Evolutionary conservation across 2,888 invertebrate genomes (phyloP).

Genomic region (Oeneis ivallda): DNA sequence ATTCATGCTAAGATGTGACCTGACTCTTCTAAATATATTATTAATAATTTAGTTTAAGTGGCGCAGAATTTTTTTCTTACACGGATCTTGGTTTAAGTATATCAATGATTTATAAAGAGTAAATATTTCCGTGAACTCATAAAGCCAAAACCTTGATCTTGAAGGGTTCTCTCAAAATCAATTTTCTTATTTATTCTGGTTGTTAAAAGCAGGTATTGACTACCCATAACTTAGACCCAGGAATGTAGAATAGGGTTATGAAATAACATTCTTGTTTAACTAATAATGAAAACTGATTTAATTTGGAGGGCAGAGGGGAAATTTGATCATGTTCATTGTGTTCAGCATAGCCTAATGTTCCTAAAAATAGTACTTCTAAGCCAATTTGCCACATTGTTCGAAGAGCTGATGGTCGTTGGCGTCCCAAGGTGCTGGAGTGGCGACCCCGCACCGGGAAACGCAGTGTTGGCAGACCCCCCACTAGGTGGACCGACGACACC

Average conservation of each 20-base stretch:
- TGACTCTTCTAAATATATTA: no score
- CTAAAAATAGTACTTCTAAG: no score
- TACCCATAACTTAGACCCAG: conserved; percentile 61
- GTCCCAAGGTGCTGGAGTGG: no score
- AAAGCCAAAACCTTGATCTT: conserved; percentile 52
- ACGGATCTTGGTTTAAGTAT: not conserved
- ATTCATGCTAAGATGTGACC: no score
- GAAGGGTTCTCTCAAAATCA: conserved; percentile 72
- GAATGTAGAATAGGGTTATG: conserved; percentile 11
- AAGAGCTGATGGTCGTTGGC: no score
- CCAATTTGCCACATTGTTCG: no score
- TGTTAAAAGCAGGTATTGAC: conserved; percentile 63
- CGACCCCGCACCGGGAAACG: no score
- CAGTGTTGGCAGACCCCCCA: no score
- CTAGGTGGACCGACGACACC: no score
- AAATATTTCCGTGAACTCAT: conserved; percentile 67
- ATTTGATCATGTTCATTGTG: no score
- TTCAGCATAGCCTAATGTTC: no score
- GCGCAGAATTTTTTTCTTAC: not conserved
- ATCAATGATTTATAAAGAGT: conserved; percentile 39
- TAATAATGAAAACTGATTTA: not conserved
- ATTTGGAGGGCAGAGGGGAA: not conserved
- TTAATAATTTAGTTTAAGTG: not conserved
- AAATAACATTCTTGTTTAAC: not conserved
- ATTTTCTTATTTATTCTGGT: conserved; percentile 77